phyloP scores from a whole-genome alignment of 2,797 vertebrate genomes.

The Arremon brunneinucha region DNA sequence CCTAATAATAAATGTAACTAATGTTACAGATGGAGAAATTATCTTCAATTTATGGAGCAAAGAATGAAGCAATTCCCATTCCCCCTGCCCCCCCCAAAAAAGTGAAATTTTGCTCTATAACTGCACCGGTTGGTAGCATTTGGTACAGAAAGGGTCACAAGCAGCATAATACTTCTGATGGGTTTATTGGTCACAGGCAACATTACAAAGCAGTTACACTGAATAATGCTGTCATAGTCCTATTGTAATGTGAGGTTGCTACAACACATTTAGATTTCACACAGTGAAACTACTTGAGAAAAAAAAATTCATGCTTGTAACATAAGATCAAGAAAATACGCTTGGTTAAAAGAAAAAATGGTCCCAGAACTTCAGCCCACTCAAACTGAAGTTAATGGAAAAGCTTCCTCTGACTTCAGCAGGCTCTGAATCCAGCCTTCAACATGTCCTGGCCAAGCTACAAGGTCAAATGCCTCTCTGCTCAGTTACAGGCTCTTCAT shows the following conservation, averaged over 20 bases:
- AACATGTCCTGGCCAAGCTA: neutral
- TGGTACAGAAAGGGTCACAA: neutral
- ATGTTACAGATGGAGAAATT: neutral
- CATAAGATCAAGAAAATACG: slow-evolving; percentile 35
- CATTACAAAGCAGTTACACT: slow-evolving; percentile 22
- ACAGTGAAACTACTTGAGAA: slow-evolving; percentile 51
- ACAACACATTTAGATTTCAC: slow-evolving; percentile 51
- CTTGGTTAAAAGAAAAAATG: neutral
- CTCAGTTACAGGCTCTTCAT: neutral
- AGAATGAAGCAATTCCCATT: neutral
- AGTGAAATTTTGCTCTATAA: neutral
- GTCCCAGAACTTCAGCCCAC: neutral
- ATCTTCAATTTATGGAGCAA: neutral
- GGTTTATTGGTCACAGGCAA: slow-evolving; percentile 46
- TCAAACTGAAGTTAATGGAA: neutral
- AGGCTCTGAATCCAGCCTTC: neutral
- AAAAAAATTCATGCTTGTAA: neutral
- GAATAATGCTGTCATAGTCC: slow-evolving; percentile 42
- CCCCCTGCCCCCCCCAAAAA: accelerated
- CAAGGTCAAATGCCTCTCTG: neutral
- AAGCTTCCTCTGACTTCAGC: neutral
- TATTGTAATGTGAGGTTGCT: slow-evolving; percentile 12
- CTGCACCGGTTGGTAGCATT: neutral
- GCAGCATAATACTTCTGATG: neutral
- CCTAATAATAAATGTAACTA: neutral